Evolutionary conservation across 2,113 vertebrate species (phyloP).

Genomic region (Gracilinanus agilis): DNA sequence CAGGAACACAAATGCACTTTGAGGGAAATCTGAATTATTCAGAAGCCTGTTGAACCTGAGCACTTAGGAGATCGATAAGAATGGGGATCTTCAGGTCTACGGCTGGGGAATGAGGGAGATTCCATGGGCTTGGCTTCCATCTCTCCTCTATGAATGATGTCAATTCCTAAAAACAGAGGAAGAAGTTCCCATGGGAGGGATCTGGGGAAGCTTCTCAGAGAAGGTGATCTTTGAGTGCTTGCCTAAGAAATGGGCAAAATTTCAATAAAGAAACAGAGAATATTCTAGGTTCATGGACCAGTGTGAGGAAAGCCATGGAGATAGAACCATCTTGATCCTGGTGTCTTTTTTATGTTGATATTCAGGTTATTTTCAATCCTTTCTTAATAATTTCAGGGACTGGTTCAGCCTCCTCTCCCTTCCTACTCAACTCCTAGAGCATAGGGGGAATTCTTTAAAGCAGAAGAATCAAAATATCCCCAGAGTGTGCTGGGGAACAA

Average conservation of each 20-base stretch:
- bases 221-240: background rate
- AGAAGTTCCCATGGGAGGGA: background rate
- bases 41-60: constrained; percentile 56
- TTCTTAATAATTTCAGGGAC: background rate
- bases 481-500: background rate
- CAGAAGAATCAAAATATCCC: background rate
- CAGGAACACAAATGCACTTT: constrained; percentile 65
- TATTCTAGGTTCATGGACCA: constrained; percentile 34
- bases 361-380: background rate
- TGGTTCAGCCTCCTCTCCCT: background rate
- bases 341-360: background rate
- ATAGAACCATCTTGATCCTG: background rate
- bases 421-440: background rate
- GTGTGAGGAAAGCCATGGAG: background rate
- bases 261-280: constrained; percentile 36
- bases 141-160: constrained; percentile 5
- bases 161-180: constrained; percentile 26
- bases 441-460: background rate
- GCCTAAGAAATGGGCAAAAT: background rate
- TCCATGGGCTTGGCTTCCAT: rapidly evolving
- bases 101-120: background rate
- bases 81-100: constrained; percentile 13
- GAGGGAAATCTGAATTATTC: constrained; percentile 75
- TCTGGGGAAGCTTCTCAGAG: background rate
- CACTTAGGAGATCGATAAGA: constrained; percentile 51